A percentile compares a stretch with the other conserved stretches of the same genome.
phyloP scores from a whole-genome alignment of 2,888 invertebrate genomes.

The Gymnosoma rotundatum region DNA sequence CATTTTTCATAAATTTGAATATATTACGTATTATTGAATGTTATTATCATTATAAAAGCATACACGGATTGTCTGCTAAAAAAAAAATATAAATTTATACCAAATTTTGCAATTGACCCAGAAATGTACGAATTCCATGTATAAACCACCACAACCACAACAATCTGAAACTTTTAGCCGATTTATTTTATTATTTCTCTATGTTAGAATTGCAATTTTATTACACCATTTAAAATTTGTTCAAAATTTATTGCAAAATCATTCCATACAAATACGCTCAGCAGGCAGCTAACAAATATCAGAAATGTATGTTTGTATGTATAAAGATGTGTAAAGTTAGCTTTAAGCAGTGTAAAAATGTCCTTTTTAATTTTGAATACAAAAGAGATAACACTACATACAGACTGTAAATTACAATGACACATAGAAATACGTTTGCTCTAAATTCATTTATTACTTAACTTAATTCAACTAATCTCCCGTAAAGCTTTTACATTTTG shows the following conservation, averaged over 20 bases:
- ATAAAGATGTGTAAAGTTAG: too few species aligned
- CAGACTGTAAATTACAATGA: too few species aligned
- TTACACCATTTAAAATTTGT: conserved; percentile 67
- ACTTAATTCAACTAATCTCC: too few species aligned
- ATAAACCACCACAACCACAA: conserved; percentile 54
- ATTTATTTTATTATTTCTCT: conserved; percentile 49
- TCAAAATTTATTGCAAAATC: conserved; percentile 58
- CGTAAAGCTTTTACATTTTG: too few species aligned
- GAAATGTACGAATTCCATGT: conserved; percentile 30
- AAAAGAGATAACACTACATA: too few species aligned
- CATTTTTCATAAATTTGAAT: conserved; percentile 23
- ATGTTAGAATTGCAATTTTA: conserved; percentile 62
- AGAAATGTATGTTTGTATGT: too few species aligned
- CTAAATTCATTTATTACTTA: too few species aligned
- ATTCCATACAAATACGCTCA: conserved; percentile 33
- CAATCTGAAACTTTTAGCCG: conserved; percentile 47
- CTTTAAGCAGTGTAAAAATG: too few species aligned
- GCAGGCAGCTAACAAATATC: background rate
- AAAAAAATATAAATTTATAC: too few species aligned
- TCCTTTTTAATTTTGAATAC: too few species aligned
- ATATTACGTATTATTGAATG: conserved; percentile 46
- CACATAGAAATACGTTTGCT: too few species aligned
- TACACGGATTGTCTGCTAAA: conserved; percentile 22
- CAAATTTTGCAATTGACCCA: conserved; percentile 53
- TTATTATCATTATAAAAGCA: conserved; percentile 29